A percentile compares a stretch with the other conserved stretches of the same genome.
Evolutionary conservation across 2,113 vertebrate genomes (phyloP).

Genomic region (Hystrix brachyura): DNA sequence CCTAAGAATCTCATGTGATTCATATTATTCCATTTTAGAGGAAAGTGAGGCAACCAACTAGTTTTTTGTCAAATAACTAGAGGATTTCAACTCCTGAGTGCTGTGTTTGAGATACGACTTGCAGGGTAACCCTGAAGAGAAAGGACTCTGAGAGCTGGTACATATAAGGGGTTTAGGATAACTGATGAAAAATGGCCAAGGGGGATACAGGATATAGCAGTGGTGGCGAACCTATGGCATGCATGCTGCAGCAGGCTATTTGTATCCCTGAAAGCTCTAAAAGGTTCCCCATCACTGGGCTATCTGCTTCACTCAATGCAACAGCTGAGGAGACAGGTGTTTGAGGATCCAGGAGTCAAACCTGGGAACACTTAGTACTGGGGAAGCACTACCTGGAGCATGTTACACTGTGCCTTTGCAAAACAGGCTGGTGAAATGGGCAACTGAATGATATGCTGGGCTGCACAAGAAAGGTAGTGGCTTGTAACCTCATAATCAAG

Average conservation of each 20-base stretch:
- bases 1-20: background rate
- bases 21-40: background rate
- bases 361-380: no score
- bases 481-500: background rate
- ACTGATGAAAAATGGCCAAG: background rate
- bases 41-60: background rate
- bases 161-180: background rate
- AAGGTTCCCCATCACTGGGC: background rate
- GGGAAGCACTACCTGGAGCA: background rate
- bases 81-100: background rate
- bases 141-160: background rate
- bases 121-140: background rate
- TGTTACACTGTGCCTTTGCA: background rate
- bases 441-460: background rate
- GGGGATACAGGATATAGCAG: fast-evolving
- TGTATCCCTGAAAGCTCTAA: background rate
- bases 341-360: background rate
- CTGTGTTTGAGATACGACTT: background rate
- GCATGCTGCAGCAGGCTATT: background rate
- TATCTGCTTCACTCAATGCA: fast-evolving
- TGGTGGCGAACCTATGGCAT: background rate
- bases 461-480: background rate
- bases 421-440: background rate
- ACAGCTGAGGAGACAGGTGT: fast-evolving
- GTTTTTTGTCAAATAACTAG: background rate